A percentile compares a stretch with the other conserved stretches of the same genome.
These are phyloP conservation scores for Eptesicus fuscus DNA, from an alignment of 2,113 vertebrate genomes.

Conservation along the genomic window DNA sequence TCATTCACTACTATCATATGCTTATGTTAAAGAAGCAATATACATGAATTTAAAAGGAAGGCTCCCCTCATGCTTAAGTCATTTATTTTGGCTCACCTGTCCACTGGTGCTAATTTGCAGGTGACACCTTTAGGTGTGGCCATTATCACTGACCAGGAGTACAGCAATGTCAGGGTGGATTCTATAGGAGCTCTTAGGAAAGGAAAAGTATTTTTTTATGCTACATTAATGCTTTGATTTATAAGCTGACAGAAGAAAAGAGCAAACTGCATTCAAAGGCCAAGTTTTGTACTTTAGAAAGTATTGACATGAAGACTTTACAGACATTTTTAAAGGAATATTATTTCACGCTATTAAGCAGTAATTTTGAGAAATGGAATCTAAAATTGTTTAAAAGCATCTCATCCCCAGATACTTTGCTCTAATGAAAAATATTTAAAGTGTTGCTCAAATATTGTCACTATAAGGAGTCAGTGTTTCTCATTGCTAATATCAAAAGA, in stretches of 20 bases:
- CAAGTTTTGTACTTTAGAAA: background rate
- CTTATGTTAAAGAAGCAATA: background rate
- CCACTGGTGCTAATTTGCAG: background rate
- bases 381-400: background rate
- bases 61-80: background rate
- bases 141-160: background rate
- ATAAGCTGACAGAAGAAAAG: background rate
- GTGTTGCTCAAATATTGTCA: constrained; percentile 7
- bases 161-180: background rate
- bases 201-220: background rate
- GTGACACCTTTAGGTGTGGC: background rate
- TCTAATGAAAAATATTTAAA: constrained; percentile 36
- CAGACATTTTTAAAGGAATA: background rate
- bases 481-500: background rate
- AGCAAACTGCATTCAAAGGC: background rate
- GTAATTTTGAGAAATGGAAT: background rate
- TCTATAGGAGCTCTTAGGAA: background rate
- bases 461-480: background rate
- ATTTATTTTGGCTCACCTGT: background rate
- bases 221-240: background rate
- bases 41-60: background rate
- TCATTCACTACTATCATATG: background rate
- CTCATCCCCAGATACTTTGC: background rate
- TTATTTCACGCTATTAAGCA: background rate
- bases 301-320: background rate